Percentiles rank a stretch among this genome's conserved stretches.
phyloP scores from a whole-genome alignment of 2,888 invertebrate species.

The Lasioglossum oenotherae region DNA sequence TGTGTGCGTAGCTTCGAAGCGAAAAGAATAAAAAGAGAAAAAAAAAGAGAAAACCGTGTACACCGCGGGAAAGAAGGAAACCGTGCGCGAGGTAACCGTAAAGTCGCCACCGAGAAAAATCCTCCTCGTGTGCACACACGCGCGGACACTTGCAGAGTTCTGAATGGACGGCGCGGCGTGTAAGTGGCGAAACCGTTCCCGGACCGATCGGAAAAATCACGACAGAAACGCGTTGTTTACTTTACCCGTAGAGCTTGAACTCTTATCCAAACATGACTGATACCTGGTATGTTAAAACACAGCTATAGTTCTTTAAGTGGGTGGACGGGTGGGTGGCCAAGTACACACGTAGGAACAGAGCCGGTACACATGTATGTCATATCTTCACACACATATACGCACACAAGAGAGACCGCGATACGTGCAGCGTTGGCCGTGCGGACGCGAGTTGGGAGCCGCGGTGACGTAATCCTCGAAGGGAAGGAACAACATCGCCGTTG shows the following conservation, averaged over 20 bases:
- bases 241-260: constrained; percentile 22
- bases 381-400: constrained; percentile 47
- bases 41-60: neutral
- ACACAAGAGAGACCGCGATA: constrained; percentile 15
- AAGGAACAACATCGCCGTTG: constrained; percentile 78
- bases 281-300: constrained; percentile 63
- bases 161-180: neutral
- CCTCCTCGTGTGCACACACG: neutral
- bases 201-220: neutral
- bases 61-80: neutral
- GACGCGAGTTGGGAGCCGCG: constrained; percentile 65
- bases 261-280: constrained; percentile 42
- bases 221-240: constrained; percentile 26
- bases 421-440: constrained; percentile 57
- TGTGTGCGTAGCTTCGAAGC: neutral
- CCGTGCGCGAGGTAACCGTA: neutral
- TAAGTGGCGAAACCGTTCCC: neutral
- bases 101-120: constrained; percentile 2
- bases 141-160: neutral
- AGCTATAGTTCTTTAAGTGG: constrained; percentile 65
- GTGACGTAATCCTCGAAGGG: constrained; percentile 77
- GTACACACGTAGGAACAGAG: constrained; percentile 58
- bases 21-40: neutral
- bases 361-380: constrained; percentile 57
- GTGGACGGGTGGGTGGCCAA: constrained; percentile 72